phyloP scores from a whole-genome alignment of 2,888 invertebrate species.

The Amblyteles armatorius region DNA sequence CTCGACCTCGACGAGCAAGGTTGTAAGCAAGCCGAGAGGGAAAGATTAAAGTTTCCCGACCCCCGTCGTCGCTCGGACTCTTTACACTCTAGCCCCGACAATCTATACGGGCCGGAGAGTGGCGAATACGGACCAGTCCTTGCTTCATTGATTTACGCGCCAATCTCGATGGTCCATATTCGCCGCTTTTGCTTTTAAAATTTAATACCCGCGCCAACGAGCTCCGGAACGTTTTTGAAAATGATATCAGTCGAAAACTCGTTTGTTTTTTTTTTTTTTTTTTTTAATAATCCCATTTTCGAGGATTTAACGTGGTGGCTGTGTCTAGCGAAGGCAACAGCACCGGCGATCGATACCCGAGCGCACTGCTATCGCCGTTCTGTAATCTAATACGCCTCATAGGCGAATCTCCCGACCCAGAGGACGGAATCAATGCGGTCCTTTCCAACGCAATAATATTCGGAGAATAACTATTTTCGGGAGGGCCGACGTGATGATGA shows the following conservation, averaged over 20 bases:
- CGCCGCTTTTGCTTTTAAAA: no score
- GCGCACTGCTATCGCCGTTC: constrained; percentile 71
- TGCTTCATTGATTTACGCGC: no score
- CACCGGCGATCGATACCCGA: constrained; percentile 73
- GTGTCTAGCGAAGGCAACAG: constrained; percentile 24
- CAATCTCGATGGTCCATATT: no score
- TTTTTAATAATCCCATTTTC: constrained; percentile 30
- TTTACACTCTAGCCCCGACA: constrained; percentile 1
- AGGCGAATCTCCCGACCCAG: constrained; percentile 73
- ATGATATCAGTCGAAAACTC: not conserved
- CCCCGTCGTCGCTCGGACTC: not conserved
- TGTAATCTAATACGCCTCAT: constrained; percentile 74
- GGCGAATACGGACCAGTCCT: no score
- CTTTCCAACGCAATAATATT: constrained; percentile 1
- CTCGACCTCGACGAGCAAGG: constrained; percentile 74
- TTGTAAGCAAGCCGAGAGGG: constrained; percentile 72
- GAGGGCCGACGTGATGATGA: not conserved
- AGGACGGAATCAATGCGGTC: constrained; percentile 58
- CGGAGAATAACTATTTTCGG: constrained; percentile 33
- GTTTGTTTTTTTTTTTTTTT: not conserved
- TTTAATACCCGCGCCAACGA: not conserved
- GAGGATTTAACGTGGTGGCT: constrained; percentile 15
- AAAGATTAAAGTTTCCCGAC: constrained; percentile 78
- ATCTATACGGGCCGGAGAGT: not conserved
- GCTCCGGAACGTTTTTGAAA: not conserved